These are phyloP conservation scores for Meriones psammophilus DNA, from an alignment of 2,797 vertebrate species.

Conservation along the genomic window DNA sequence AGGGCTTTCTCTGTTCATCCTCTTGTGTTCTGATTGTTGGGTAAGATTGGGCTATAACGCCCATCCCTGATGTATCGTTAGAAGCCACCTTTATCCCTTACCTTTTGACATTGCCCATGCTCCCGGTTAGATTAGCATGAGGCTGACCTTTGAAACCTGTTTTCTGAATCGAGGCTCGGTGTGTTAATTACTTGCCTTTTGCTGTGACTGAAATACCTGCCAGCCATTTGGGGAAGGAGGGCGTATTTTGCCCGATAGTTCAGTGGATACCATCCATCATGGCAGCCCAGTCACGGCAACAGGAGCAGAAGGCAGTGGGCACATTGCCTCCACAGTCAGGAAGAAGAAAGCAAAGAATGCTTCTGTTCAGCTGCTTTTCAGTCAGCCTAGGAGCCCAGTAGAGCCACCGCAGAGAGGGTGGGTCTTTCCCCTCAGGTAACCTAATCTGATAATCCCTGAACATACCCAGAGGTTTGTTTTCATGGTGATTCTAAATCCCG, in stretches of 20 bases:
- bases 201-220: background rate
- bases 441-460: background rate
- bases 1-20: background rate
- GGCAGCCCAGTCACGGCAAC: rapidly evolving
- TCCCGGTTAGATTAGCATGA: slow-evolving; percentile 44
- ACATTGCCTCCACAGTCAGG: background rate
- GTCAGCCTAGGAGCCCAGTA: background rate
- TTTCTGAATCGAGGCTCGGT: slow-evolving; percentile 37
- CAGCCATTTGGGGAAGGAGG: background rate
- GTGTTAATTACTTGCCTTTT: background rate
- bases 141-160: slow-evolving; percentile 52
- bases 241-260: background rate
- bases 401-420: background rate
- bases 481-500: background rate
- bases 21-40: slow-evolving; percentile 35
- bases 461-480: background rate
- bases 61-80: background rate
- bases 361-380: background rate
- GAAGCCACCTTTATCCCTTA: slow-evolving; percentile 38
- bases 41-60: background rate
- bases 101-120: background rate
- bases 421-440: background rate
- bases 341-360: background rate
- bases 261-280: background rate
- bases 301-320: background rate